Conservation (phyloP, 2,113 vertebrate genomes). For the Todiramphus chloris region DNA sequence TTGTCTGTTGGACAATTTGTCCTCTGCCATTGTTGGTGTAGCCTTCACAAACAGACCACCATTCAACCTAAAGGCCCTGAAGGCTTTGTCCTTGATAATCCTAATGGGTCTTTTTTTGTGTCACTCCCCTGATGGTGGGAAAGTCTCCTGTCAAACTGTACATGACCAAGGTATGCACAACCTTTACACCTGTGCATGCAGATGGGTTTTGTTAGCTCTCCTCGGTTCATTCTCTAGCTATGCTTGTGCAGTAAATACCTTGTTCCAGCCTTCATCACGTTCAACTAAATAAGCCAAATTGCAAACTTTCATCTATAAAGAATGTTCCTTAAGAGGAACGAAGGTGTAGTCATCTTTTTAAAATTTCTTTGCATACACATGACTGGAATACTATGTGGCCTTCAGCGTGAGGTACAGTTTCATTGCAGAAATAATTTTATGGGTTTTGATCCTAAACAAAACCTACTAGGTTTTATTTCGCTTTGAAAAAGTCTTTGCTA, state of each 20-base stretch:
- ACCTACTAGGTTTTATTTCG: neutral
- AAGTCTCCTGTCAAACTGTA: neutral
- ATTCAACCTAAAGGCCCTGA: neutral
- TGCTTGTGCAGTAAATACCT: neutral
- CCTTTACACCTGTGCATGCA: neutral
- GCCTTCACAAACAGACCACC: neutral
- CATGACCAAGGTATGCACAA: accelerated
- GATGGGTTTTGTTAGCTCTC: neutral
- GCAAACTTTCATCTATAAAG: neutral
- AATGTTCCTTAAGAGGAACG: neutral
- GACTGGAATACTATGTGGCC: neutral
- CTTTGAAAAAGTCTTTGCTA: neutral
- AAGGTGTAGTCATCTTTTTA: neutral
- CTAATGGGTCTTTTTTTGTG: neutral
- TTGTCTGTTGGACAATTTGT: neutral
- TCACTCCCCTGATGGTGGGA: neutral
- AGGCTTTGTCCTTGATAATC: neutral
- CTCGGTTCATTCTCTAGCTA: neutral
- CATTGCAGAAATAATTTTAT: neutral
- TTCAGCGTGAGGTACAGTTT: neutral
- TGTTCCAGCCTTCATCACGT: neutral
- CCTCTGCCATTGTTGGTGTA: neutral
- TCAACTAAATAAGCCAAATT: neutral
- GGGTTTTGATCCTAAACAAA: neutral
- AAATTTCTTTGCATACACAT: neutral